These are phyloP conservation scores for Tragopan temminckii DNA, from an alignment of 2,797 vertebrate species.

Conservation along the genomic window DNA sequence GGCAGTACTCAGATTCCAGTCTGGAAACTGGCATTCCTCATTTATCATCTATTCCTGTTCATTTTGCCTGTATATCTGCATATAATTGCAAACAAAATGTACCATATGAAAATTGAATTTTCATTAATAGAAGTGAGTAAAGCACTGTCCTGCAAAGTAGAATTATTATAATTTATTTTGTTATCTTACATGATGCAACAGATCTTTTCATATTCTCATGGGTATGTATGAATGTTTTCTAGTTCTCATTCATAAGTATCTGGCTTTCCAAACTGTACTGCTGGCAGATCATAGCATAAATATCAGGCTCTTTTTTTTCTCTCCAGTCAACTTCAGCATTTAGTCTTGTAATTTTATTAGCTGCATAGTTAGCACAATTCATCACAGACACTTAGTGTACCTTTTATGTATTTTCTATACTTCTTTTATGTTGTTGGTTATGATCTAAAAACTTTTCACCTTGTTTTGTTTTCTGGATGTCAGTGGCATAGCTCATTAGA, in stretches of 20 bases:
- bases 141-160: neutral
- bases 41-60: neutral
- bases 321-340: constrained; percentile 12
- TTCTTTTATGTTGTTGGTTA: neutral
- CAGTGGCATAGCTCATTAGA: neutral
- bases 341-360: constrained; percentile 47
- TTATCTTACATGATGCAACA: constrained; percentile 7
- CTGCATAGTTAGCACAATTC: neutral
- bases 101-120: neutral
- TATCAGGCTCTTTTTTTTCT: neutral
- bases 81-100: neutral
- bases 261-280: constrained; percentile 35
- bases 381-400: neutral
- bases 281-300: constrained; percentile 48
- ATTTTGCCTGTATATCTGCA: neutral
- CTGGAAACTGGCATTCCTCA: neutral
- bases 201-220: neutral
- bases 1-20: neutral
- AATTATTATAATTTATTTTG: neutral
- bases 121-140: neutral
- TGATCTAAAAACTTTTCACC: neutral
- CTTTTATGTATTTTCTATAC: neutral
- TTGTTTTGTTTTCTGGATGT: neutral
- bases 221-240: neutral
- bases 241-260: constrained; percentile 52